Conservation (phyloP, 2,113 vertebrate genomes). For the Rana temporaria region DNA sequence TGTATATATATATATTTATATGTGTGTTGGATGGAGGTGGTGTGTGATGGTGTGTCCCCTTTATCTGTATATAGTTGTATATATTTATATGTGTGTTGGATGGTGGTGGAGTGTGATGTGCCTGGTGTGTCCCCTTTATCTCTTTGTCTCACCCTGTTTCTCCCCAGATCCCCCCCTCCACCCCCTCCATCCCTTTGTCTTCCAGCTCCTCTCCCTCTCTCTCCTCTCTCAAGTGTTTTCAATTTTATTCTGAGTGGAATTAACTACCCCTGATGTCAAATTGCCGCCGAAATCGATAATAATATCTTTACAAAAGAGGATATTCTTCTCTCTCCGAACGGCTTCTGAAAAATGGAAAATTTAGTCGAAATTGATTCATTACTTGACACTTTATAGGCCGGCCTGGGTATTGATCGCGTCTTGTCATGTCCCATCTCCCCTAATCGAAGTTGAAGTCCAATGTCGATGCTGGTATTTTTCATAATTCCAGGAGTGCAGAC, state of each 20-base stretch:
- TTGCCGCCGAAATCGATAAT: conserved; percentile 99
- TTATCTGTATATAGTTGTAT: too few relatives aligned
- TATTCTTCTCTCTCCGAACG: conserved; percentile 98
- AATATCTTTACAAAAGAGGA: conserved; percentile 99
- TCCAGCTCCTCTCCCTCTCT: conserved; percentile 64
- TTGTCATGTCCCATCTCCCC: conserved; percentile 98
- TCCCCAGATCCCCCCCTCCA: conserved; percentile 77
- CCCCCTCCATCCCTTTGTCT: conserved; percentile 64
- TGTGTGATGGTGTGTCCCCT: too few relatives aligned
- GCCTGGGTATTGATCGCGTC: conserved; percentile 97
- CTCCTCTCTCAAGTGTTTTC: conserved; percentile 91
- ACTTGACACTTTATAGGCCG: conserved; percentile 99
- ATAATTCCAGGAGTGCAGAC: conserved; percentile 92
- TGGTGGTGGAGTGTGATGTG: too few relatives aligned
- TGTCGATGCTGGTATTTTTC: conserved; percentile 98
- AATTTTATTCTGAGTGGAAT: conserved; percentile 99
- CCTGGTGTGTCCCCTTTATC: conserved; percentile 20
- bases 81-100: too few relatives aligned
- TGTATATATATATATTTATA: too few relatives aligned
- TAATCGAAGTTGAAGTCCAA: conserved; percentile 98
- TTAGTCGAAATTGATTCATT: conserved; percentile 99
- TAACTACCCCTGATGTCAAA: conserved; percentile 99
- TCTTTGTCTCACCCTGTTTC: conserved; percentile 65
- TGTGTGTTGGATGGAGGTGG: too few relatives aligned
- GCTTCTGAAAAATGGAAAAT: conserved; percentile 99